phyloP scores from a whole-genome alignment of 2,888 invertebrate species.

The Nebria salina region DNA sequence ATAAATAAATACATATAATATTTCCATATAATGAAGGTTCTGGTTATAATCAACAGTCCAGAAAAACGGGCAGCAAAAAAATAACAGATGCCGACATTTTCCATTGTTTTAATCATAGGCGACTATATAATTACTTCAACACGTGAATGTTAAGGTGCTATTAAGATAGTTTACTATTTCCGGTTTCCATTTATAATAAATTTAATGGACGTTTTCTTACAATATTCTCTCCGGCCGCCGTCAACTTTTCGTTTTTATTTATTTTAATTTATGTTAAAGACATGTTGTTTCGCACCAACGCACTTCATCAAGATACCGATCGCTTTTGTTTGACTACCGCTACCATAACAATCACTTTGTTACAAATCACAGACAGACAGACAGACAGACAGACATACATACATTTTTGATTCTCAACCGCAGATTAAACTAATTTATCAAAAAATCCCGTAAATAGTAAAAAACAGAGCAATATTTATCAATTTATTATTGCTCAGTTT shows the following conservation, averaged over 20 bases:
- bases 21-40: slow-evolving; percentile 44
- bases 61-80: slow-evolving; percentile 29
- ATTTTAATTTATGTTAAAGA: slow-evolving; percentile 60
- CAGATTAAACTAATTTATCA: too few species aligned
- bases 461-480: too few species aligned
- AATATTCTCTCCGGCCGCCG: not conserved
- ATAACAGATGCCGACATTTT: slow-evolving; percentile 26
- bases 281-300: slow-evolving; percentile 51
- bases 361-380: not conserved
- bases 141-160: slow-evolving; percentile 45
- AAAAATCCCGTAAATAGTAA: too few species aligned
- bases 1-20: slow-evolving; percentile 29
- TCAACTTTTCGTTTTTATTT: slow-evolving; percentile 31
- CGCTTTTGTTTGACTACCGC: slow-evolving; percentile 6
- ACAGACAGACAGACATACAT: not conserved
- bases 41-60: slow-evolving; percentile 35
- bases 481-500: too few species aligned
- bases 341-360: not conserved
- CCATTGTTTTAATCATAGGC: slow-evolving; percentile 43
- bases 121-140: slow-evolving; percentile 42
- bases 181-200: slow-evolving; percentile 44
- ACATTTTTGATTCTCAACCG: not conserved
- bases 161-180: slow-evolving; percentile 43
- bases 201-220: slow-evolving; percentile 26
- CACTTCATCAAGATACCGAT: slow-evolving; percentile 4